Evolutionary conservation across 2,113 vertebrate genomes (phyloP).

Genomic region (Ctenomys sociabilis): DNA sequence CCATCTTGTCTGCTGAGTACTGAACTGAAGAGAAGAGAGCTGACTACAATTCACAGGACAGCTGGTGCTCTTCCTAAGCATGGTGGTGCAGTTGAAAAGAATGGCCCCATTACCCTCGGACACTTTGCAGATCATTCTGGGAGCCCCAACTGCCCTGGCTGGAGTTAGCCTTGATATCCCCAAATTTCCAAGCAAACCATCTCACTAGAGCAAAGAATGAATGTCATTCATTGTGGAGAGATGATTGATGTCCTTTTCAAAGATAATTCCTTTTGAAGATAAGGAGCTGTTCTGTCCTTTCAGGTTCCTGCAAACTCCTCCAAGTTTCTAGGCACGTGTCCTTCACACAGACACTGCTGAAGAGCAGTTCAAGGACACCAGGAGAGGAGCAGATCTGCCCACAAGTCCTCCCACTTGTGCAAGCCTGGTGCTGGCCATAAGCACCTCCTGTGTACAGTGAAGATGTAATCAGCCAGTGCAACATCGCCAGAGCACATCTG

Average conservation of each 20-base stretch:
- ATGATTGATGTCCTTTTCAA: neutral
- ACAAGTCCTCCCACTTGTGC: neutral
- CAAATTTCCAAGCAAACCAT: neutral
- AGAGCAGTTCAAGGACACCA: neutral
- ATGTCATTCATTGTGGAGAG: neutral
- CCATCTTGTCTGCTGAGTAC: no score
- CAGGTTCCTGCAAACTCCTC: neutral
- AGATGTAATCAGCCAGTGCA: neutral
- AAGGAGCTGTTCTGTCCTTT: neutral
- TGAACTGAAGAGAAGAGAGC: neutral
- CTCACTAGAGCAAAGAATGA: neutral
- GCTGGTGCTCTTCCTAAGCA: neutral
- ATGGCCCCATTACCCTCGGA: fast-evolving
- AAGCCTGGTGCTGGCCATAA: neutral
- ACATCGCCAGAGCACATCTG: neutral
- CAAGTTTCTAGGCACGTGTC: neutral
- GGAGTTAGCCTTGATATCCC: neutral
- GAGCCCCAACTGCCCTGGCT: neutral
- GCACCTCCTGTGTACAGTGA: neutral
- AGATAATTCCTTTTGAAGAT: constrained; percentile 6
- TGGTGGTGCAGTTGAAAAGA: fast-evolving
- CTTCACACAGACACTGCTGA: neutral
- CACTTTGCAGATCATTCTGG: neutral
- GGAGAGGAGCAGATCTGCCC: neutral
- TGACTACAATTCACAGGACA: no score